These are phyloP conservation scores for Prietella phreatophila DNA, from an alignment of 2,113 vertebrate genomes.

Conservation along the genomic window DNA sequence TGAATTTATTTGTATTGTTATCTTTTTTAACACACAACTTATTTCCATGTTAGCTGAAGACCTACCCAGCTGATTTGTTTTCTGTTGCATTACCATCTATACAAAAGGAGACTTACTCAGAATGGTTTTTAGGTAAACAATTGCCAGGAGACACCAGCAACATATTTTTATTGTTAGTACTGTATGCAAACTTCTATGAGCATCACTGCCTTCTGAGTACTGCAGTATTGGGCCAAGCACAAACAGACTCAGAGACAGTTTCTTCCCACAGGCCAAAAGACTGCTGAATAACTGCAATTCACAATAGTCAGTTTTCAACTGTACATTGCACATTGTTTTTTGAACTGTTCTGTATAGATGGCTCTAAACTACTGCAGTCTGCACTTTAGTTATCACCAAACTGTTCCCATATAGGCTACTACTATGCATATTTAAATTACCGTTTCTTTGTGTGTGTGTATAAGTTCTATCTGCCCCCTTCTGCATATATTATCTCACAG, in stretches of 20 bases:
- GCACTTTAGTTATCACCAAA: background rate
- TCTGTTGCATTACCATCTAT: background rate
- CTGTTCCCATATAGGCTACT: background rate
- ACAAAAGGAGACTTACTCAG: background rate
- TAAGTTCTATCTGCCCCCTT: background rate
- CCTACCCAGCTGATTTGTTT: background rate
- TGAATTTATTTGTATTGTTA: background rate
- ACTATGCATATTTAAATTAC: background rate
- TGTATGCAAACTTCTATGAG: background rate
- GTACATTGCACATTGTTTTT: background rate
- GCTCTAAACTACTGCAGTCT: background rate
- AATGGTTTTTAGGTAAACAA: background rate
- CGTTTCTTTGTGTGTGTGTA: background rate
- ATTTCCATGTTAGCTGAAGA: background rate
- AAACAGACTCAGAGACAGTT: background rate
- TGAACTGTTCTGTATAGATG: background rate
- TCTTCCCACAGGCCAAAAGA: background rate
- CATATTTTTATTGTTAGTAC: background rate
- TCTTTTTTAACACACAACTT: no score
- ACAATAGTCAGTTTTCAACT: background rate
- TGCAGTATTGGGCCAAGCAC: background rate
- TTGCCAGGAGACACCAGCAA: background rate
- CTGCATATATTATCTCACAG: background rate
- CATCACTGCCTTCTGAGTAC: background rate
- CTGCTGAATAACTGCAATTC: background rate